Evolutionary conservation across 1,140 invertebrate genomes (phyloP).

Genomic region (Drosophila ogumai): DNA sequence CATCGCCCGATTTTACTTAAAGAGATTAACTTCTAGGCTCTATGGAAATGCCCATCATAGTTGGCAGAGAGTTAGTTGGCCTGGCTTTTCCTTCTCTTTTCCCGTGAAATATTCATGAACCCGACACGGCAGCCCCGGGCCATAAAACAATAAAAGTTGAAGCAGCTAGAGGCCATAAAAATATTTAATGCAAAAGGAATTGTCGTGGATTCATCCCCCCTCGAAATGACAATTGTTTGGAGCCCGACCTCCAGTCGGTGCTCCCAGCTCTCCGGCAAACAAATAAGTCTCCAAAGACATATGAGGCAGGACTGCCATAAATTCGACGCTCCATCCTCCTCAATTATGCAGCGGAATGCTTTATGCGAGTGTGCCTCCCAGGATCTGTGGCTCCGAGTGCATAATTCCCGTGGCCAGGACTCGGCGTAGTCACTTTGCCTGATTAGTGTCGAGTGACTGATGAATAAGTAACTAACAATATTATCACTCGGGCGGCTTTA

Average conservation of each 20-base stretch:
- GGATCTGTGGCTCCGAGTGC: slow-evolving; percentile 41
- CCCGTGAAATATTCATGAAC: slow-evolving; percentile 76
- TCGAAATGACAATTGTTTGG: slow-evolving; percentile 63
- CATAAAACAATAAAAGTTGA: slow-evolving; percentile 78
- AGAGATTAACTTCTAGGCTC: slow-evolving; percentile 80
- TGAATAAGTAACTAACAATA: slow-evolving; percentile 71
- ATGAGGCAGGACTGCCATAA: slow-evolving; percentile 73
- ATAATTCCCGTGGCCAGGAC: slow-evolving; percentile 62
- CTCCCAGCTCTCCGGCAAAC: slow-evolving; percentile 23
- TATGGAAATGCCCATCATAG: slow-evolving; percentile 46
- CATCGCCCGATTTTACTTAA: slow-evolving; percentile 72
- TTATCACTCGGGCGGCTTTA: slow-evolving; percentile 49
- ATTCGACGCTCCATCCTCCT: slow-evolving; percentile 63
- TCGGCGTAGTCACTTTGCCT: slow-evolving; percentile 66
- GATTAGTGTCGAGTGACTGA: slow-evolving; percentile 77
- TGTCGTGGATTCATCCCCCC: slow-evolving; percentile 52
- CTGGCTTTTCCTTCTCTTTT: slow-evolving; percentile 46
- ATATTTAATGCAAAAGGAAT: slow-evolving; percentile 79
- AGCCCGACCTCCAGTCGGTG: not conserved
- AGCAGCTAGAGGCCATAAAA: slow-evolving; percentile 68
- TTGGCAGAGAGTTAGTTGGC: slow-evolving; percentile 18
- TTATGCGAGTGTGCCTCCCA: slow-evolving; percentile 50
- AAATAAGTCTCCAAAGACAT: slow-evolving; percentile 81
- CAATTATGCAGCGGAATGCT: slow-evolving; percentile 80
- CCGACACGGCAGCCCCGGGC: slow-evolving; percentile 48